Conservation (phyloP, 1,140 invertebrate genomes). For the Octopus sinensis region DNA sequence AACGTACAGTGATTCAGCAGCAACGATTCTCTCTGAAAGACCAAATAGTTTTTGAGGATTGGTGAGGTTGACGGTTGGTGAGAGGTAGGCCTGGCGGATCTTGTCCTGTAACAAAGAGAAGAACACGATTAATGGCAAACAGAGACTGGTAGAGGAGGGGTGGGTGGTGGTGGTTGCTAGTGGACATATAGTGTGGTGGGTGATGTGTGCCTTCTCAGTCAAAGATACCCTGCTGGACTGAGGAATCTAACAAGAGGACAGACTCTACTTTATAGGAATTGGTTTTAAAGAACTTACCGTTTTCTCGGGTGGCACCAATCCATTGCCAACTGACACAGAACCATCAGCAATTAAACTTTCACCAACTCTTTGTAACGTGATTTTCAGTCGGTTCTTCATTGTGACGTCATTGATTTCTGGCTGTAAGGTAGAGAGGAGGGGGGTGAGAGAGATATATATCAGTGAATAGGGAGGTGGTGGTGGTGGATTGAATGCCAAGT, state of each 20-base stretch:
- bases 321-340: conserved; percentile 33
- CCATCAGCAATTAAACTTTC: conserved; percentile 64
- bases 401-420: conserved; percentile 34
- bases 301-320: conserved; percentile 26
- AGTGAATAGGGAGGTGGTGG: neutral
- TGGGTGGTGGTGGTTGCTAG: no score
- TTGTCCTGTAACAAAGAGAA: conserved; percentile 41
- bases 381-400: conserved; percentile 65
- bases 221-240: no score
- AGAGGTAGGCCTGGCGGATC: conserved; percentile 67
- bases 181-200: no score
- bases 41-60: conserved; percentile 75
- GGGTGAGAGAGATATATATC: neutral
- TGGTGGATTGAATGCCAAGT: no score
- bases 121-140: neutral
- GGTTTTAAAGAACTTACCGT: conserved; percentile 22
- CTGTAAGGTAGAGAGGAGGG: conserved; percentile 22
- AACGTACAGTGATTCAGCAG: conserved; percentile 78
- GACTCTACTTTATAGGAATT: no score
- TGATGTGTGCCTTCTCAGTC: neutral
- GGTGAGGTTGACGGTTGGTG: conserved; percentile 70
- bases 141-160: no score
- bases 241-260: no score
- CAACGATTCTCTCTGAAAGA: conserved; percentile 80
- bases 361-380: conserved; percentile 73